Conservation (phyloP, 1,140 invertebrate species). For the Drosophila bocqueti region DNA sequence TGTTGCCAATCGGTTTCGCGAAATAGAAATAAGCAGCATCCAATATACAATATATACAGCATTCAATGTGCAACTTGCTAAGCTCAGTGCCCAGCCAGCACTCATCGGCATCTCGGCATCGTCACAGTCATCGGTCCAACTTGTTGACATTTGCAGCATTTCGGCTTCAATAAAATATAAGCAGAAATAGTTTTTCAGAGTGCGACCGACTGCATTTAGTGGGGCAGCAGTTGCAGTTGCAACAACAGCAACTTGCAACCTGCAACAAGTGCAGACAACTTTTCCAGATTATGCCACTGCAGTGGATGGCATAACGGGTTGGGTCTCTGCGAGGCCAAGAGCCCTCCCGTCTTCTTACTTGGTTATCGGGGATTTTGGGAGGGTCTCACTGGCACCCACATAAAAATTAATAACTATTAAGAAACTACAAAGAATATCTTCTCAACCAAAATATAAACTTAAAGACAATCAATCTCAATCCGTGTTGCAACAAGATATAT, state of each 20-base stretch:
- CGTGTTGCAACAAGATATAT: not conserved
- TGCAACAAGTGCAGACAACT: slow-evolving; percentile 74
- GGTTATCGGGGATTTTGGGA: slow-evolving; percentile 4
- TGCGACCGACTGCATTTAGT: slow-evolving; percentile 62
- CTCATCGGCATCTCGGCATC: slow-evolving; percentile 62
- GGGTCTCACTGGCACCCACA: not conserved
- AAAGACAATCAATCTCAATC: not conserved
- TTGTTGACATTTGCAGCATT: slow-evolving; percentile 81
- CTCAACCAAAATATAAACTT: too few relatives aligned
- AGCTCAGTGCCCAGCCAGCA: slow-evolving; percentile 35
- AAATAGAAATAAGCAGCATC: slow-evolving; percentile 68
- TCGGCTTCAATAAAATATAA: slow-evolving; percentile 74
- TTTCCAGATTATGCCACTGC: slow-evolving; percentile 45
- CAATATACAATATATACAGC: slow-evolving; percentile 26
- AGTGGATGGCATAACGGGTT: slow-evolving; percentile 49
- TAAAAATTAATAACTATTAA: not conserved
- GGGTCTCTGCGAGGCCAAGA: slow-evolving; percentile 21
- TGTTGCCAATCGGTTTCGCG: slow-evolving; percentile 78
- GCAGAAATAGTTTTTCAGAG: slow-evolving; percentile 71
- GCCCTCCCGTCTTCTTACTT: not conserved
- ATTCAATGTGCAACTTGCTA: slow-evolving; percentile 12
- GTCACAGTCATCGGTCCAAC: slow-evolving; percentile 59
- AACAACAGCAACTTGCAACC: slow-evolving; percentile 17
- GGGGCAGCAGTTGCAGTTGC: slow-evolving; percentile 54
- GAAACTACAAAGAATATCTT: not conserved